These are phyloP conservation scores for Apostichopus californicus DNA, from an alignment of 35 echinoderm and acorn worm species.

Conservation along the genomic window DNA sequence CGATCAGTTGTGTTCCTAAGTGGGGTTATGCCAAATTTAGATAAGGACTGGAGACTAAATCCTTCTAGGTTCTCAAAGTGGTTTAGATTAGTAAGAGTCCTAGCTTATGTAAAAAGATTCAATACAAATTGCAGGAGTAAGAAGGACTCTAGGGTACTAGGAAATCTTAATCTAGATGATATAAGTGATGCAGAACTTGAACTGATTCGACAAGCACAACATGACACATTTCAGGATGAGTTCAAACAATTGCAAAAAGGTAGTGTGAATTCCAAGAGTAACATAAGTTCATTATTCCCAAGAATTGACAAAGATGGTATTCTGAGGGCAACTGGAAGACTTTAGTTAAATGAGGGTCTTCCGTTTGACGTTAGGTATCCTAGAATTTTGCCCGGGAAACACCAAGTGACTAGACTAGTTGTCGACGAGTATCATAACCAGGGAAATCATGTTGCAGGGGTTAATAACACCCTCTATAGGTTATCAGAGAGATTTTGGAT, in stretches of 20 bases:
- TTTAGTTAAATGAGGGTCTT: constrained; percentile 38
- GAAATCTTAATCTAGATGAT: constrained; percentile 3
- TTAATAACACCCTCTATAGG: constrained; percentile 24
- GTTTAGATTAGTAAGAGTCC: constrained; percentile 20
- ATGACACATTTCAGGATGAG: constrained; percentile 35
- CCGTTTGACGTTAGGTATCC: constrained; percentile 51
- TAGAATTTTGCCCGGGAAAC: constrained; percentile 47
- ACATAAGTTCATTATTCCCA: constrained; percentile 26
- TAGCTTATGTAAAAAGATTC: constrained; percentile 44
- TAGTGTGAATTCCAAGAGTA: not conserved
- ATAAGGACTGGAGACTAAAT: constrained; percentile 22
- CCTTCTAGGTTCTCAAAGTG: constrained; percentile 50
- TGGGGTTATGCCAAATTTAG: not conserved
- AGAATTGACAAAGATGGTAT: constrained; percentile 41
- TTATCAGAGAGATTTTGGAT: constrained; percentile 57
- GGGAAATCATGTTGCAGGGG: constrained; percentile 51
- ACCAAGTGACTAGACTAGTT: constrained; percentile 55
- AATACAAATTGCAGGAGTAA: constrained; percentile 19
- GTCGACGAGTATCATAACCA: constrained; percentile 51
- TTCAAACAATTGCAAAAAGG: constrained; percentile 30
- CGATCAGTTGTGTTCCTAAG: not conserved
- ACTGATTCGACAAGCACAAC: constrained; percentile 44
- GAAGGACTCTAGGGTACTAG: constrained; percentile 1
- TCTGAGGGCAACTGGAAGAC: constrained; percentile 36
- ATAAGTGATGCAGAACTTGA: constrained; percentile 3